Evolutionary conservation across 2,797 vertebrate genomes (phyloP).

Genomic region (Pangasius mekongensis): DNA sequence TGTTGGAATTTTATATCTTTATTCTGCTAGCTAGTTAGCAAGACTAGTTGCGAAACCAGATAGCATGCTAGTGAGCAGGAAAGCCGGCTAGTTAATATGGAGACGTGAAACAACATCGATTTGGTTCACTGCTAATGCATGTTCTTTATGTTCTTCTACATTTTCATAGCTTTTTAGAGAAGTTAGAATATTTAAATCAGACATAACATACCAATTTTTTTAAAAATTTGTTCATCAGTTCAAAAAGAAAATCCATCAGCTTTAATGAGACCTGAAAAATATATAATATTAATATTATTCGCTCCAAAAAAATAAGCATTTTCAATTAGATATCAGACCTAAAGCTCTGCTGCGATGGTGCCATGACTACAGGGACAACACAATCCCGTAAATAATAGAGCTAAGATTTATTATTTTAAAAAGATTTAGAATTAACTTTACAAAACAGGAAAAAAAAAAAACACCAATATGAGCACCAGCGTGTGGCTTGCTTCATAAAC

Average conservation of each 20-base stretch:
- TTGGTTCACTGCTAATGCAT: neutral
- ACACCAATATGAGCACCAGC: conserved; percentile 19
- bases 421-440: neutral
- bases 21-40: neutral
- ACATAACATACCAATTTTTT: neutral
- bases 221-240: neutral
- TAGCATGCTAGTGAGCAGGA: neutral
- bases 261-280: neutral
- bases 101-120: neutral
- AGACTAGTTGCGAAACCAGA: neutral
- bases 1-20: neutral
- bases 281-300: neutral
- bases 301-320: neutral
- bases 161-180: neutral
- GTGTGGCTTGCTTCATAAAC: neutral
- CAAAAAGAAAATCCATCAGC: neutral
- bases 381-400: neutral
- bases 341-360: neutral
- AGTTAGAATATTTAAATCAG: neutral
- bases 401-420: neutral
- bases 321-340: neutral
- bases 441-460: neutral
- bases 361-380: neutral
- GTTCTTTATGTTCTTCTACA: too few relatives aligned
- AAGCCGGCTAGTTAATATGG: neutral